phyloP scores from a whole-genome alignment of 1,140 invertebrate species.

The Argopecten irradians region DNA sequence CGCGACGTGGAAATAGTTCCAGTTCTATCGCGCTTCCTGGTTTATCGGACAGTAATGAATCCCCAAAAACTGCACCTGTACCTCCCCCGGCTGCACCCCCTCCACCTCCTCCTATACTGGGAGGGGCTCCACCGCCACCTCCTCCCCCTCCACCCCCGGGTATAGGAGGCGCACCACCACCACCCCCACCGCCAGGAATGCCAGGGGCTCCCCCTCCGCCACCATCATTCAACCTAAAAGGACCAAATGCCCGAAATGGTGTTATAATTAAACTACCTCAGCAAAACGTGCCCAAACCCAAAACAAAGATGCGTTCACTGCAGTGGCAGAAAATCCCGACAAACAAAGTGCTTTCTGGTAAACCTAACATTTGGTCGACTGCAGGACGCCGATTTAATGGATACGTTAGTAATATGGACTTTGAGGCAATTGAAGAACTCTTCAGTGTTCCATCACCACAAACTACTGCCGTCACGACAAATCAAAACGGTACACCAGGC shows the following conservation, averaged over 20 bases:
- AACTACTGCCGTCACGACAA: slow-evolving; percentile 13
- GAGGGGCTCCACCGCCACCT: slow-evolving; percentile 44
- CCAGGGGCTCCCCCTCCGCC: slow-evolving; percentile 63
- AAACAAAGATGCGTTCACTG: slow-evolving; percentile 70
- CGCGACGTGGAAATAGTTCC: slow-evolving; percentile 52
- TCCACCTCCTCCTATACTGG: slow-evolving; percentile 23
- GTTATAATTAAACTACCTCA: slow-evolving; percentile 65
- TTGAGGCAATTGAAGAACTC: slow-evolving; percentile 71
- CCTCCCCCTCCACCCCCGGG: slow-evolving; percentile 74
- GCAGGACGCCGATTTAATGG: slow-evolving; percentile 89
- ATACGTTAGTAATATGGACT: slow-evolving; percentile 77
- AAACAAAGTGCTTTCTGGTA: slow-evolving; percentile 66
- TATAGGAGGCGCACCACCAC: slow-evolving; percentile 71
- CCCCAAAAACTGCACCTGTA: slow-evolving; percentile 29
- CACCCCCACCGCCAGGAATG: slow-evolving; percentile 74
- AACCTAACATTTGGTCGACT: slow-evolving; percentile 84
- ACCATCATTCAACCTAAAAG: slow-evolving; percentile 3
- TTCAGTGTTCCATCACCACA: slow-evolving; percentile 63
- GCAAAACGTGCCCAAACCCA: slow-evolving; percentile 72
- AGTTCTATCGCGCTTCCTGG: slow-evolving; percentile 34
- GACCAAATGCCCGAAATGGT: slow-evolving; percentile 40
- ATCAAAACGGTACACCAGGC: slow-evolving; percentile 54
- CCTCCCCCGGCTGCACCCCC: slow-evolving; percentile 44
- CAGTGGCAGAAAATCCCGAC: slow-evolving; percentile 75
- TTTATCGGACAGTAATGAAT: slow-evolving; percentile 34